phyloP scores from a whole-genome alignment of 1,140 invertebrate species.

The Scaptomyza pallida region DNA sequence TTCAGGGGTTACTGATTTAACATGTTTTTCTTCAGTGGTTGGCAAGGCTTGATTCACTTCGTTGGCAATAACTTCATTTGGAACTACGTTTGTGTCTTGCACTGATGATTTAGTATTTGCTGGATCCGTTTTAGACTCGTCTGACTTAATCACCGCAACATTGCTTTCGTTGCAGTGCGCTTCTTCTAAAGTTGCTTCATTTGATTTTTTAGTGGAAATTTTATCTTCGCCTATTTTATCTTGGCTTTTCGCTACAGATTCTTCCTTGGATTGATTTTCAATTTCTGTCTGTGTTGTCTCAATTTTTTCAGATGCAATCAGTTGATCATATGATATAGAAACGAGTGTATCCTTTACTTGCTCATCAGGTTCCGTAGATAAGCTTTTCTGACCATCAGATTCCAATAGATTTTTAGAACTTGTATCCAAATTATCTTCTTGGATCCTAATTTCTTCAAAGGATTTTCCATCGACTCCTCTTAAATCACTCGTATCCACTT shows the following conservation, averaged over 20 bases:
- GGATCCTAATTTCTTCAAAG: not conserved
- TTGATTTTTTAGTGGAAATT: not conserved
- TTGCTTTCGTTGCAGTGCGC: not conserved
- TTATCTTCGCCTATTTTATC: not conserved
- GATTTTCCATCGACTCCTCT: not conserved
- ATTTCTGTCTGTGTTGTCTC: not conserved
- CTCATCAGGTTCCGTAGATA: not conserved
- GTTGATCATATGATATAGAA: no score
- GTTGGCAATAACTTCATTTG: not conserved
- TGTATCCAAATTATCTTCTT: slow-evolving; percentile 1
- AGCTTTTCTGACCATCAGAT: not conserved
- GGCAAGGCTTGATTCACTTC: not conserved
- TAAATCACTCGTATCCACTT: not conserved
- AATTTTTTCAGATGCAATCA: no score
- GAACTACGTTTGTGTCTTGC: not conserved
- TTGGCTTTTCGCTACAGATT: not conserved
- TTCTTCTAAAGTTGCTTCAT: not conserved
- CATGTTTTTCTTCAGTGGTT: not conserved
- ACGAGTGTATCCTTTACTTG: not conserved
- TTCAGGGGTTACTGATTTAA: not conserved
- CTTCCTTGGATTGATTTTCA: not conserved
- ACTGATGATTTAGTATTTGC: not conserved
- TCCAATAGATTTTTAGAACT: not conserved
- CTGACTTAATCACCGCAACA: not conserved
- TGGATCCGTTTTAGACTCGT: not conserved